Evolutionary conservation across 2,797 vertebrate genomes (phyloP).

Genomic region (Argya squamiceps): DNA sequence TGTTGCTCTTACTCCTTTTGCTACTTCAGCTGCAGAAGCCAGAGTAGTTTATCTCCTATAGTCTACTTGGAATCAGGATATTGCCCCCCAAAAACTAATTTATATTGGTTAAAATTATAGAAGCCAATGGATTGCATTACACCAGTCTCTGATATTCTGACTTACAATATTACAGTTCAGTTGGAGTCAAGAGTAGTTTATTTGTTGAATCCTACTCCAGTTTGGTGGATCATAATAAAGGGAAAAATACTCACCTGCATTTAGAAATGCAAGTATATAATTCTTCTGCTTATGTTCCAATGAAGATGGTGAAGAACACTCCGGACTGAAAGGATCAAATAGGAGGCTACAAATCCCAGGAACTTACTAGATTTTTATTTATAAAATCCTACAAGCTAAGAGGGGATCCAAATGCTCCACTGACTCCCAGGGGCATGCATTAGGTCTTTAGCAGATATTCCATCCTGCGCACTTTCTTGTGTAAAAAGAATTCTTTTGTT

Average conservation of each 20-base stretch:
- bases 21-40: background rate
- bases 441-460: background rate
- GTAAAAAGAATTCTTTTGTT: background rate
- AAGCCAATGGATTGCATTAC: background rate
- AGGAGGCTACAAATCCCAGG: background rate
- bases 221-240: background rate
- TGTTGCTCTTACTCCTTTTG: background rate
- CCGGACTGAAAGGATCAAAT: background rate
- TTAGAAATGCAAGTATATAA: background rate
- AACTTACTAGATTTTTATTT: background rate
- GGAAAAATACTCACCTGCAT: background rate
- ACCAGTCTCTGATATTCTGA: background rate
- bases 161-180: background rate
- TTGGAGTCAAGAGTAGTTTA: background rate
- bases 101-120: background rate
- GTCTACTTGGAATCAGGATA: background rate
- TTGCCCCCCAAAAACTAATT: background rate
- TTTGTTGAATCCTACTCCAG: background rate
- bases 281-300: background rate
- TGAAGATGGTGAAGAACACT: background rate
- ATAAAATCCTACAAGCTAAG: background rate
- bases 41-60: background rate
- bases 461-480: background rate
- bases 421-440: background rate
- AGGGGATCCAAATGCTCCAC: background rate